Evolutionary conservation across 2,113 vertebrate genomes (phyloP), one percentile per base, ranked within the genome.

Genomic region (Aphyosemion australe): DNA sequence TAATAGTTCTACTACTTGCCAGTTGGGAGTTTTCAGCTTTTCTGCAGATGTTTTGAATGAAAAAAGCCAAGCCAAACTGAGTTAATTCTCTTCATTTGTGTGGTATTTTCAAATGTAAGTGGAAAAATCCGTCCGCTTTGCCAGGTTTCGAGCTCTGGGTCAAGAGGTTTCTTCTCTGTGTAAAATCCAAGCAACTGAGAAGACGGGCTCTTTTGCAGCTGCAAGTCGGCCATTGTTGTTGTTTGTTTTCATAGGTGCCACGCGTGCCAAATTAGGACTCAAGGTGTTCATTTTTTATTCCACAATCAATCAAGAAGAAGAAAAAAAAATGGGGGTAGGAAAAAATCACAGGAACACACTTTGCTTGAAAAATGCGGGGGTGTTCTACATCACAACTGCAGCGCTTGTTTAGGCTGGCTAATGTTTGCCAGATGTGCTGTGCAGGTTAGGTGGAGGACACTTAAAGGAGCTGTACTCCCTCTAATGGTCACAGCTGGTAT

Each of bases 351-450:
- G 45, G 26, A 61, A 63, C 74, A 59, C 74, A 82, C 53, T 74
- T 50, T 14, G 51, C 78, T 83, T 81, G 15, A 82, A 76, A 82
- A 87, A 88, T 84, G 87, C 19, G 80, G 83, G 86, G 85, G 87
- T 89, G 87, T 89, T 87, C 65, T 74, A 69, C 86, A 88, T 89
- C 86, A 81, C 49, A 12, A 78, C 78, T 88, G 80, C 82, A 85
- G 62, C 85, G 53, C 61, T 91, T 81, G 48, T 87, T 87, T 85
- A 69, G 76, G 43, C 79, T 45, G 53, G 67, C 71, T 90, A 91
- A 90, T 89, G 79, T 80, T 85, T 91, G 79, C 88, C 88, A 91
- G 90, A 91, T 91, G 88, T 89, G 80, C 79, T 26, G 52, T 56
- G 67, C 82, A 81, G 84, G 85, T 87, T 74, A 58, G 59, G 52